Evolutionary conservation across 2,113 vertebrate species (phyloP).

Genomic region (Albula glossodonta): DNA sequence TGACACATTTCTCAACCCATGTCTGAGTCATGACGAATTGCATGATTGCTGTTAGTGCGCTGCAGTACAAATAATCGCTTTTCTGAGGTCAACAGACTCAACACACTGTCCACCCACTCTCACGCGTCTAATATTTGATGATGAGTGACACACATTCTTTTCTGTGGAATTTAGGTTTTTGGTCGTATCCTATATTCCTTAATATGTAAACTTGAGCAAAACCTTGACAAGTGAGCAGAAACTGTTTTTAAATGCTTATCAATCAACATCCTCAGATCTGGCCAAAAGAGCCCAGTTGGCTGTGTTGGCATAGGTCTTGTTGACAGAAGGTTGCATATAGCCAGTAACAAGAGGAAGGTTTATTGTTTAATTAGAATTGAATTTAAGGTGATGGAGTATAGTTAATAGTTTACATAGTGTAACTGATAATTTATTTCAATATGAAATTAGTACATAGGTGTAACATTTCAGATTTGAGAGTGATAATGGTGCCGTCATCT

Average conservation of each 20-base stretch:
- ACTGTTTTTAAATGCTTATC: not conserved
- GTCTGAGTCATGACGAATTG: not conserved
- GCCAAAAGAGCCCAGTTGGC: not conserved
- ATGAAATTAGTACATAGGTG: no score
- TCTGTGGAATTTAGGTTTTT: not conserved
- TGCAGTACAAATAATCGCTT: constrained; percentile 14
- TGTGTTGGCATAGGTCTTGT: not conserved
- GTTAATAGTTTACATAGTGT: no score
- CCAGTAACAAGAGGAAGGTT: not conserved
- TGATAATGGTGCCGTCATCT: no score
- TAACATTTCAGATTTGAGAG: no score
- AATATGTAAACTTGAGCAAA: not conserved
- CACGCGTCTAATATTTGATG: not conserved
- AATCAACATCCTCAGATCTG: not conserved
- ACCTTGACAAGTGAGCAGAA: not conserved
- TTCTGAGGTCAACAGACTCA: not conserved
- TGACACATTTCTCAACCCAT: not conserved
- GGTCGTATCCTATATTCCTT: not conserved
- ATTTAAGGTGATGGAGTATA: no score
- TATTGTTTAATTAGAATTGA: not conserved
- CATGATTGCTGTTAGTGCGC: not conserved
- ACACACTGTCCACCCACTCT: constrained; percentile 12
- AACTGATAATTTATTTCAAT: no score
- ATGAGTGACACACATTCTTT: not conserved
- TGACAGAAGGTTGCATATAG: not conserved